Base-by-base conservation (phyloP, 2,113 vertebrate genomes). In the Lethenteron reissneri region DNA sequence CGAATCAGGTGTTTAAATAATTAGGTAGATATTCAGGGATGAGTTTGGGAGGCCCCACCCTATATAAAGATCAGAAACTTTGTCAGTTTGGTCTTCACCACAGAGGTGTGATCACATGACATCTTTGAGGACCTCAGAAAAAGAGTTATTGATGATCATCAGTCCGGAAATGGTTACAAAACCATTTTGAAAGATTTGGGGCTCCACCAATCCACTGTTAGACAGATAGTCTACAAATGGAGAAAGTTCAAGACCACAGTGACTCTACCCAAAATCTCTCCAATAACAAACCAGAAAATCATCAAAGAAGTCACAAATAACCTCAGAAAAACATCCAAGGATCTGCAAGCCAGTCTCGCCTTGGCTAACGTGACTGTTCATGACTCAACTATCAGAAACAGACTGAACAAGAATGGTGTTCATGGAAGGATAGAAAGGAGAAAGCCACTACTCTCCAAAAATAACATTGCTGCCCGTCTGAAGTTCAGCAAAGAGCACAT, bases 321-420 rank as follows among this genome's bases (percentile, higher is more conserved):
- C 3, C 11, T 25, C 64, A 68, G 64, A 25, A 25, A 17, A 68
- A 68, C 64, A 68, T 68, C 64, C 25, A 68, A 68, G 64, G 10
- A 68, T 68, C 10, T 68, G 8, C 10, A 8, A 9, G 8, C 64
- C 64, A 17, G 8, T 68, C 62, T 9, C 21, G 62, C 11, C n/a
- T 68, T 68, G 11, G 11, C 10, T 68, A 41, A 41, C 41, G 64
- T 68, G n/a, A 68, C n/a, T 68, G 64, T 68, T 68, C 64, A 68
- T 68, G 64, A 11, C n/a, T 68, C 11, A n/a, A 68, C 11, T 25
- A 9, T 11, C 64, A 68, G 2, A 11, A 68, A 68, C 9, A 68
- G n/a, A 68, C 64, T 68, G 64, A 68, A 68, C 64, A 68, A 68
- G 11, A 68, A 68, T 68, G 64, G 64, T 68, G 64, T 68, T n/a